phyloP scores from a whole-genome alignment of 2,888 invertebrate genomes.

The Leptinotarsa tumamoca region DNA sequence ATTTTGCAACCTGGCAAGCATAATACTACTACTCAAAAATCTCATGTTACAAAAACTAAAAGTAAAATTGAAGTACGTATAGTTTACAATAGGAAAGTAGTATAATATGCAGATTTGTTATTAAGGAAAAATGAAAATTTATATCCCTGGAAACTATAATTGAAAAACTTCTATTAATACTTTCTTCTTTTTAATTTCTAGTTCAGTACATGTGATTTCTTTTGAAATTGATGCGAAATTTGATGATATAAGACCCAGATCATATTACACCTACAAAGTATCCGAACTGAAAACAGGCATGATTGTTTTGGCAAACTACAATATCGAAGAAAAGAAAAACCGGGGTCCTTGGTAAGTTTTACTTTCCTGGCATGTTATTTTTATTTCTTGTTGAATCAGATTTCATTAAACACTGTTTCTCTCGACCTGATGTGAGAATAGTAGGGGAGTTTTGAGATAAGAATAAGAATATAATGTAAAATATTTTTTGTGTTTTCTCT shows the following conservation, averaged over 20 bases:
- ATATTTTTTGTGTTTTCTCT: no score
- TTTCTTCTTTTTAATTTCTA: constrained; percentile 18
- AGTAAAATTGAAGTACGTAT: no score
- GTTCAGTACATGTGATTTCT: constrained; percentile 51
- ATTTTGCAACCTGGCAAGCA: no score
- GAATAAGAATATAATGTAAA: no score
- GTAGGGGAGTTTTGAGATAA: no score
- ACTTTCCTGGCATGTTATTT: neutral
- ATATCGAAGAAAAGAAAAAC: constrained; percentile 75
- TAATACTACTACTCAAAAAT: no score
- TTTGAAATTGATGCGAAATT: constrained; percentile 64
- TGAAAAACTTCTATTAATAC: no score
- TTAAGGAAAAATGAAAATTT: no score
- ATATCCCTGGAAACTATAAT: no score
- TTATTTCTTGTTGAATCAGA: neutral
- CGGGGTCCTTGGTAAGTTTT: constrained; percentile 76
- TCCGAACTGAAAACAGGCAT: constrained; percentile 72
- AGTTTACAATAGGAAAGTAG: no score
- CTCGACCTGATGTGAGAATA: neutral
- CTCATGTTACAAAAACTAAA: no score
- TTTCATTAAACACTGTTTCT: neutral
- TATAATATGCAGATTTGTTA: no score
- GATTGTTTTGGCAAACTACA: constrained; percentile 80
- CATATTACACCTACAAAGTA: constrained; percentile 69
- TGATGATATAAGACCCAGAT: constrained; percentile 76